phyloP scores from a whole-genome alignment of 2,888 invertebrate genomes.

The Frankliniella fusca region DNA sequence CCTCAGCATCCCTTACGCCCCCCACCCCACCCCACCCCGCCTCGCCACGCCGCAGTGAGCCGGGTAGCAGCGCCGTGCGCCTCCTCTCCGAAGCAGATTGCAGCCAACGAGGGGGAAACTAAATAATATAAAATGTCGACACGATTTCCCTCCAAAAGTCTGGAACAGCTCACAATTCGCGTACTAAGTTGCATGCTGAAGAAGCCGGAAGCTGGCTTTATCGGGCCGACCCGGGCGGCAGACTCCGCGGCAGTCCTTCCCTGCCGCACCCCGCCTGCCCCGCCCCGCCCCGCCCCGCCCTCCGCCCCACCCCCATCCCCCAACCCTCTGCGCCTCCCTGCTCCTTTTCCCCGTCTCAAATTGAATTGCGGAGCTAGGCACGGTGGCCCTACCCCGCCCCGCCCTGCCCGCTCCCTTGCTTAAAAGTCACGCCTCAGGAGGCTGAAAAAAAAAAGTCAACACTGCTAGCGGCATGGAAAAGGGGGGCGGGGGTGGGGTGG shows the following conservation, averaged over 20 bases:
- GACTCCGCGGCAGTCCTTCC: not conserved
- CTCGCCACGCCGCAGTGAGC: not conserved
- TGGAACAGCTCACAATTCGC: constrained; percentile 24
- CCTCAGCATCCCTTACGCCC: constrained; percentile 5
- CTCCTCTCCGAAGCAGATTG: not conserved
- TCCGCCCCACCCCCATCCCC: not conserved
- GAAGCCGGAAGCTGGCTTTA: constrained; percentile 15
- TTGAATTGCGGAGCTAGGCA: constrained; percentile 4
- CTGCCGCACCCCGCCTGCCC: not conserved
- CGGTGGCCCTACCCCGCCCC: not conserved
- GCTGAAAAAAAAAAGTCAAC: not conserved
- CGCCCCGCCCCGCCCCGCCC: not conserved
- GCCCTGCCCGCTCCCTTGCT: not conserved
- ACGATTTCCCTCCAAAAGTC: constrained; percentile 20
- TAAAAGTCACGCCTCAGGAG: constrained; percentile 11
- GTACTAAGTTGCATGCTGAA: constrained; percentile 19
- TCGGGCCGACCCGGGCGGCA: not conserved
- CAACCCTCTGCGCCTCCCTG: not conserved
- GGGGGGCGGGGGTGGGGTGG: not conserved
- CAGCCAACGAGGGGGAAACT: constrained; percentile 21
- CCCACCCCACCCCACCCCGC: not conserved
- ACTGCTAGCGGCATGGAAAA: not conserved
- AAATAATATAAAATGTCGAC: constrained; percentile 21
- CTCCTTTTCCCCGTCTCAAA: not conserved
- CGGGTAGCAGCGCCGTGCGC: too few relatives aligned